Evolutionary conservation across 2,797 vertebrate genomes (phyloP).

Genomic region (Tragelaphus oryx): DNA sequence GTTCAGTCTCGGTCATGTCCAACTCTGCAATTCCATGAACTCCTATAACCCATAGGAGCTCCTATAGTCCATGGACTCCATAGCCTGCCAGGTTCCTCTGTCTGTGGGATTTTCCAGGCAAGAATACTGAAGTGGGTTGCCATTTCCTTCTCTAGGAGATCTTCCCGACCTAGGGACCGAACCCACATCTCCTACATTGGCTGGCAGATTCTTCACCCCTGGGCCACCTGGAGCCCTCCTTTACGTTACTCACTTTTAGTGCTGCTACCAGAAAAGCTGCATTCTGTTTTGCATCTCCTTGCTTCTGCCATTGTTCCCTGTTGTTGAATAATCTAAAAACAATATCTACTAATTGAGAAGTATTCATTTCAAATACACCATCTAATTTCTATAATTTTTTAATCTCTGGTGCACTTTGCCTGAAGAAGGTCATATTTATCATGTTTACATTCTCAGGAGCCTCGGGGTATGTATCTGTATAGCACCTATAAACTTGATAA

Average conservation of each 20-base stretch:
- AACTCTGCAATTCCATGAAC: too few species aligned
- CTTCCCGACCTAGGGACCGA: not conserved
- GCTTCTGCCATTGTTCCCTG: not conserved
- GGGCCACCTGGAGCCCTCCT: not conserved
- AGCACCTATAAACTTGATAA: not conserved
- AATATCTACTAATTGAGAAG: not conserved
- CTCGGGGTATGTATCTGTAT: not conserved
- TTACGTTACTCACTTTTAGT: not conserved
- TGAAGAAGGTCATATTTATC: not conserved
- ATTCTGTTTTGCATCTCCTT: not conserved
- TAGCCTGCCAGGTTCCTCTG: rapidly evolving
- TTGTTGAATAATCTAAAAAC: not conserved
- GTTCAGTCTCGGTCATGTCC: not conserved
- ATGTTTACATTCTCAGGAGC: not conserved
- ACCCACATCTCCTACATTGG: not conserved
- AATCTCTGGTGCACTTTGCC: not conserved
- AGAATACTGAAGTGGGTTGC: not conserved
- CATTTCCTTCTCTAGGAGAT: not conserved
- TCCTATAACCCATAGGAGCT: not conserved
- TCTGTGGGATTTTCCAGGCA: not conserved
- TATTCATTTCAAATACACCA: not conserved
- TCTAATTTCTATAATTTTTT: not conserved
- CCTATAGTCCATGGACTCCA: not conserved
- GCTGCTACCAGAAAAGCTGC: not conserved
- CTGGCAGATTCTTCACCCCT: not conserved